phyloP scores from a whole-genome alignment of 2,113 vertebrate species.

The Lutjanus erythropterus region DNA sequence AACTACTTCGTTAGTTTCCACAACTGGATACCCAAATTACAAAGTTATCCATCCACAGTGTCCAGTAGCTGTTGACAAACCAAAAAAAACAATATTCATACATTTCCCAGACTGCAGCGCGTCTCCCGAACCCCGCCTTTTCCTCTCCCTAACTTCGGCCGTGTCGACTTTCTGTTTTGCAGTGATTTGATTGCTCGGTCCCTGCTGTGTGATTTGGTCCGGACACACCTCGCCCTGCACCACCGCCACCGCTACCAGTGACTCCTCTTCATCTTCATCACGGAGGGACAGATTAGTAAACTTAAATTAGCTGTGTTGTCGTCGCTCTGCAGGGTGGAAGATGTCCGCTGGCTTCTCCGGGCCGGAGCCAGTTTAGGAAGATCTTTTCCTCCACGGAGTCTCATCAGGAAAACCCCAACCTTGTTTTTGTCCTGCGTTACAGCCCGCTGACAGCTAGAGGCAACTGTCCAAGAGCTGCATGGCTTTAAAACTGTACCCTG shows the following conservation, averaged over 20 bases:
- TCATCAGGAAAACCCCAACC: conserved; percentile 21
- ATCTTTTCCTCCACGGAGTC: conserved; percentile 1
- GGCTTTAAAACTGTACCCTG: conserved; percentile 10
- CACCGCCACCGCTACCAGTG: neutral
- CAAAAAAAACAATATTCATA: conserved; percentile 18
- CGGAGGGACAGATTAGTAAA: neutral
- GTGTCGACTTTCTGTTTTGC: conserved; percentile 68
- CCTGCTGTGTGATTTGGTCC: conserved; percentile 22
- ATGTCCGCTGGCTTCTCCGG: conserved; percentile 37
- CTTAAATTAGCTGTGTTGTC: neutral
- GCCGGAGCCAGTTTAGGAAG: conserved; percentile 45
- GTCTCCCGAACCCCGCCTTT: conserved; percentile 52
- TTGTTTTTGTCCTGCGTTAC: neutral
- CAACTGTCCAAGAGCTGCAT: conserved; percentile 5
- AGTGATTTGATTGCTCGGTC: conserved; percentile 65
- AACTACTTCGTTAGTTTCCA: no score
- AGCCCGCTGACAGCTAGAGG: neutral
- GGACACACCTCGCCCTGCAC: conserved; percentile 42
- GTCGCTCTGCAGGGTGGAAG: conserved; percentile 12
- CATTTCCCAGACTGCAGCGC: conserved; percentile 78
- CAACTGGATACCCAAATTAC: no score
- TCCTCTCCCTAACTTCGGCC: conserved; percentile 37
- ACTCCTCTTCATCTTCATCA: conserved; percentile 1
- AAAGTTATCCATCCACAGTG: neutral
- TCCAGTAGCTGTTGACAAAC: neutral